These are phyloP conservation scores for Stenoptilia bipunctidactyla DNA, from an alignment of 2,888 invertebrate genomes.

Conservation along the genomic window DNA sequence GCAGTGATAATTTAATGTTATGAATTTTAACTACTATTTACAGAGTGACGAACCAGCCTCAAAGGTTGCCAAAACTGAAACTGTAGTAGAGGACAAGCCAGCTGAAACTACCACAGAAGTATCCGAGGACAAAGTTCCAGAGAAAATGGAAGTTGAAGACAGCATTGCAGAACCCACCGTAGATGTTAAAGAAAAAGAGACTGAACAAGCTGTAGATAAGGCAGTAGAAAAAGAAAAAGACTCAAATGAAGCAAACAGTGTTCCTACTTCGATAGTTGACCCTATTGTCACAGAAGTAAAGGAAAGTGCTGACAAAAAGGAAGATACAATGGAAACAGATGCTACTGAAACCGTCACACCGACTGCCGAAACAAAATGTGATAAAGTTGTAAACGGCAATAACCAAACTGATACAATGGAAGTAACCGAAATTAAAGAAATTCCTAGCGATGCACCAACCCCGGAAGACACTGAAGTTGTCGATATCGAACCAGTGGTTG, in stretches of 20 bases:
- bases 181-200: slow-evolving; percentile 17
- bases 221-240: slow-evolving; percentile 23
- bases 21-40: slow-evolving; percentile 20
- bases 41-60: slow-evolving; percentile 57
- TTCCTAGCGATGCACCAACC: slow-evolving; percentile 35
- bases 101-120: slow-evolving; percentile 13
- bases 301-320: slow-evolving; percentile 17
- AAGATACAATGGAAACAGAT: slow-evolving; percentile 18
- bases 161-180: slow-evolving; percentile 14
- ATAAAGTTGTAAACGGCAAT: slow-evolving; percentile 12
- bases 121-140: slow-evolving; percentile 13
- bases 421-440: slow-evolving; percentile 37
- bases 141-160: slow-evolving; percentile 37
- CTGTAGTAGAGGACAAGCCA: slow-evolving; percentile 35
- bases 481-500: slow-evolving; percentile 43
- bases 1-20: no score
- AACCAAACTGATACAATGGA: slow-evolving; percentile 13
- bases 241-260: slow-evolving; percentile 23
- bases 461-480: slow-evolving; percentile 38
- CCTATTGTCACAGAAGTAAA: slow-evolving; percentile 29
- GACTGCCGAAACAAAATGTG: slow-evolving; percentile 22
- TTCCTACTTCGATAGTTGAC: slow-evolving; percentile 25
- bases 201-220: slow-evolving; percentile 21
- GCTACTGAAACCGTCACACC: slow-evolving; percentile 11
- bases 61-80: slow-evolving; percentile 67